Evolutionary conservation across 2,113 vertebrate species (phyloP), one percentile per base, ranked within the genome.

Genomic region (Otolemur garnettii): DNA sequence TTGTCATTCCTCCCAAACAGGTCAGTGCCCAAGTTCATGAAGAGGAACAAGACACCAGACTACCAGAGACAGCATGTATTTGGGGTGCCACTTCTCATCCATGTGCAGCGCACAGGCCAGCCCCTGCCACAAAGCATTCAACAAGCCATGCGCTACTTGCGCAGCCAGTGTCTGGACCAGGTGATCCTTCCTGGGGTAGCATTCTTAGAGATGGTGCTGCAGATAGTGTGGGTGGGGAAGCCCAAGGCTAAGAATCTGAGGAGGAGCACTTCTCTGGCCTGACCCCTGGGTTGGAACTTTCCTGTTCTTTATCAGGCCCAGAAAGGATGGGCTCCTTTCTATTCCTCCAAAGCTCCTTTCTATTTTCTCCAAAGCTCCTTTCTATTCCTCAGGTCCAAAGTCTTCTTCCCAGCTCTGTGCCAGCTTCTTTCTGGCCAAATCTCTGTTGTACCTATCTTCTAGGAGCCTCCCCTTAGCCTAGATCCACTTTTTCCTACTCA

Each of bases 1-100:
- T 68, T 57, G 10, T 93, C 28, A n/a, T 45, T 62, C 5, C 4
- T 50, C 38, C 69, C 66, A 86, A n/a, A 26, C 96, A 99, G 99
- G 99, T 98, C 98, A 0, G 97, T 99, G 38, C 99, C 99, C 24
- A 99, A 99, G 97, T 99, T 99, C 97, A 99, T 99, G 99, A 99
- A 99, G 95, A 98, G 99, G 81, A 99, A 98, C 62, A 99, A 99
- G 97, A 98, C 98, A 50, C 99, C 99, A 0, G 98, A 99, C 98
- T 99, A 99, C 97, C 97, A 97, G 90, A 99, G 98, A 96, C 99
- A 98, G 91, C 97, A 97, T 0, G 99, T 99, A 24, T 99, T 99
- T 35, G 99, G 99, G 21, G 99, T 99, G 92, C 99, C 99, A 0
- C 99, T 98, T 5, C 97, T 99, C 0, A 50, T 99, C 83, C 99